Evolutionary conservation across 2,113 vertebrate genomes (phyloP), one percentile per base, ranked within the genome.

Genomic region (Tor tambroides): DNA sequence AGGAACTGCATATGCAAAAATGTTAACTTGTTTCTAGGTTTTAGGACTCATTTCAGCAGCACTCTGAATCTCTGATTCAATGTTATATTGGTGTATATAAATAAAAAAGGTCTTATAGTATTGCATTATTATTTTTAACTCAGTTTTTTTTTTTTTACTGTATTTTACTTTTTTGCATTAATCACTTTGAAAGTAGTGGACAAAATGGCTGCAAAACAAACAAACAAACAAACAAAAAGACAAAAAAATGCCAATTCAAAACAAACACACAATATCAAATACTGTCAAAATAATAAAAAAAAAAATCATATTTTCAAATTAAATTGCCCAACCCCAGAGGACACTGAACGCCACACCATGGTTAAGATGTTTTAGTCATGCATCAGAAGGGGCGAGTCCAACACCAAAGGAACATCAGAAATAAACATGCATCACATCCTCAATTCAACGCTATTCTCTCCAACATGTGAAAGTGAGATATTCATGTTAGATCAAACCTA

Each of bases 281-380:
- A 38, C 5, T 38, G 32, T 38, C 19, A 72, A 72, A 72, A 38
- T 1, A 38, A 38, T 35, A 1, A 35, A 21, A 32, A 35, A 71
- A 35, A 10, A 38, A 2, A 5, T 35, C 1, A 71, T 51, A 51
- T 30, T 78, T 49, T 49, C 15, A 78, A 54, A 9, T 28, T 32
- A 78, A 23, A 78, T 78, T 8, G 76, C 76, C 26, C 76, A 54
- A 28, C 49, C 76, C 76, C 21, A 71, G 19, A 54, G 32, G 1
- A 65, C 56, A 84, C 1, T 43, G 6, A 12, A 56, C 3, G n/a
- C 11, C 54, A 75, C 71, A 85, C 21, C 2, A 14, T 28, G 59
- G 21, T 14, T 51, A 49, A 15, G 76, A 14, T 61, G 65, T 23
- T 67, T 85, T 78, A 85, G 74, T 51, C 74, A 51, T 85, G 74